Conservation (phyloP, 2,797 vertebrate genomes). For the Eleutherodactylus coqui region DNA sequence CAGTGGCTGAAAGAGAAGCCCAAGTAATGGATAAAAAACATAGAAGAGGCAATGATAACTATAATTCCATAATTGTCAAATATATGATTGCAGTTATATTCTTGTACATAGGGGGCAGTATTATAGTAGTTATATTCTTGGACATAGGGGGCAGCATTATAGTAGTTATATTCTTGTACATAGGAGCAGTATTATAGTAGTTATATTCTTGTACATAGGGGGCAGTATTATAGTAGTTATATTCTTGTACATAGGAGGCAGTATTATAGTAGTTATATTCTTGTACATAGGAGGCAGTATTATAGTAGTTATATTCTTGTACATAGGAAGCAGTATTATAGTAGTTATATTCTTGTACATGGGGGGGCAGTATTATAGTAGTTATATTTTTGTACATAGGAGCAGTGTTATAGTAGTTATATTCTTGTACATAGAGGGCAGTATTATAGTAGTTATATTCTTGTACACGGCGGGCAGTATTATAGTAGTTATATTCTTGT, state of each 20-base stretch:
- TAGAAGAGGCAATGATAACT: too few species aligned
- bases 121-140: neutral
- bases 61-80: too few species aligned
- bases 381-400: neutral
- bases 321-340: too few species aligned
- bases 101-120: neutral
- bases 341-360: too few species aligned
- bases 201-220: neutral
- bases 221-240: neutral
- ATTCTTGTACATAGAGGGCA: neutral
- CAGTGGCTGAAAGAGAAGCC: too few species aligned
- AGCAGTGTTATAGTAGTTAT: neutral
- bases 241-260: neutral
- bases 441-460: slow-evolving; percentile 1
- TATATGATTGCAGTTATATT: neutral
- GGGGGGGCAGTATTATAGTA: too few species aligned
- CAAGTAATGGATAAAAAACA: too few species aligned
- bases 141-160: neutral
- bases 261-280: too few species aligned
- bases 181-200: neutral
- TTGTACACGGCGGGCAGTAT: neutral
- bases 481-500: slow-evolving; percentile 4
- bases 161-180: slow-evolving; percentile 1
- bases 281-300: neutral
- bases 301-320: slow-evolving; percentile 4